Evolutionary conservation across 2,797 vertebrate species (phyloP).

Genomic region (Myotis pilosus): DNA sequence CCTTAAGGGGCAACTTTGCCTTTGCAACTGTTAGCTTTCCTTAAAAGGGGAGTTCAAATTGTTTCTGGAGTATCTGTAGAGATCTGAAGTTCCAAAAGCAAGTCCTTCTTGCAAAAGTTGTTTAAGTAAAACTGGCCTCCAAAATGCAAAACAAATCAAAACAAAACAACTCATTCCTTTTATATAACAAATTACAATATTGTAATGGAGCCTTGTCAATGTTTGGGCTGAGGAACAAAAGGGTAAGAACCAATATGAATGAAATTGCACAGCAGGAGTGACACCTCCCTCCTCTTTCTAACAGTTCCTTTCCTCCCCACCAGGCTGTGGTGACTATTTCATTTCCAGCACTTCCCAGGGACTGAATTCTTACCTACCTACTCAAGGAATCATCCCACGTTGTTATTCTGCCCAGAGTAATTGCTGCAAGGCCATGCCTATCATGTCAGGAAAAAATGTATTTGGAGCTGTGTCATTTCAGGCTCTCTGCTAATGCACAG

Average conservation of each 20-base stretch:
- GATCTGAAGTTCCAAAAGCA: neutral
- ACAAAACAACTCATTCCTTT: neutral
- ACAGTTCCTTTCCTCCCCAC: neutral
- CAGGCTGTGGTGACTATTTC: neutral
- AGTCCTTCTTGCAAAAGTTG: neutral
- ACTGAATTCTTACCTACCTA: neutral
- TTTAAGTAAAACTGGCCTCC: neutral
- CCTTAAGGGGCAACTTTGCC: neutral
- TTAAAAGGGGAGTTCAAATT: neutral
- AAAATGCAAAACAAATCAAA: neutral
- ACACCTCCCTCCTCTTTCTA: neutral
- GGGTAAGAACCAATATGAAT: neutral
- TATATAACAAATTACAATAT: neutral
- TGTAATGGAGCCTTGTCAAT: neutral
- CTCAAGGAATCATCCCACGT: neutral
- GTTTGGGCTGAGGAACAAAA: neutral
- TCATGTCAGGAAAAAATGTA: neutral
- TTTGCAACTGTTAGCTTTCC: neutral
- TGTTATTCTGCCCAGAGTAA: neutral
- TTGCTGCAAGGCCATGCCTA: neutral
- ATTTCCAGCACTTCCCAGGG: neutral
- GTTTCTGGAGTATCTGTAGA: neutral
- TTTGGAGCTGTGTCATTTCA: neutral
- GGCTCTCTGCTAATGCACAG: neutral
- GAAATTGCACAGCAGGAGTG: neutral